Base-by-base conservation (phyloP, 2,113 vertebrate genomes). In the Phocoena phocoena region DNA sequence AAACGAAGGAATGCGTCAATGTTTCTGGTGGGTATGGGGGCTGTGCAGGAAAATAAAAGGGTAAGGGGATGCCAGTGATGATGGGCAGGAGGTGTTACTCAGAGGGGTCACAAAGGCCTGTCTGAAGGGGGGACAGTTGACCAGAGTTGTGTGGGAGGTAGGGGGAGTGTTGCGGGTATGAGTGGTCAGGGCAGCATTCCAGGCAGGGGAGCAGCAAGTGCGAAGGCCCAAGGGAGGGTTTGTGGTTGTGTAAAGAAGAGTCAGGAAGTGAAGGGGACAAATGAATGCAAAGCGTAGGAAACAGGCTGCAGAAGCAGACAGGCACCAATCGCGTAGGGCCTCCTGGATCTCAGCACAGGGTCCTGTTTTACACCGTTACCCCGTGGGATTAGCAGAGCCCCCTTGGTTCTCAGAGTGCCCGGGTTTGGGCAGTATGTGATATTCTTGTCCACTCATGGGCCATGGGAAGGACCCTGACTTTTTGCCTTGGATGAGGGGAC, bases 321-420 rank as follows among this genome's bases (percentile, higher is more conserved):
- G 31, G 31, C 63, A n/a, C 25, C 28, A 17, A 1, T 26, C 31
- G 1, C 0, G 0, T 2, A 11, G 5, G 41, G 26, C 2, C 38
- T 36, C 21, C 8, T 0, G 3, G 41, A n/a, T 33, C 44, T 36
- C 5, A 1, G 65, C 60, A 10, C 25, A 9, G 21, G 33, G 23
- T 23, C 63, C 50, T 6, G 0, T 1, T 18, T 47, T 55, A 5
- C 2, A 6, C 36, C 5, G 62, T 33, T 38, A 15, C 17, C 36
- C 15, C 0, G 0, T 2, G 17, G 28, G 21, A 62, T 21, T 25
- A 44, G 38, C 12, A 58, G 17, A 58, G 55, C 9, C 70, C 10
- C 9, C 28, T 80, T 36, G 13, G n/a, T 33, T 26, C 58, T 65
- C 36, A 15, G 28, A 62, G 53, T 36, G 53, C 41, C 73, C 67